Evolutionary conservation across 2,113 vertebrate genomes (phyloP).

Genomic region (Eolophus roseicapilla): DNA sequence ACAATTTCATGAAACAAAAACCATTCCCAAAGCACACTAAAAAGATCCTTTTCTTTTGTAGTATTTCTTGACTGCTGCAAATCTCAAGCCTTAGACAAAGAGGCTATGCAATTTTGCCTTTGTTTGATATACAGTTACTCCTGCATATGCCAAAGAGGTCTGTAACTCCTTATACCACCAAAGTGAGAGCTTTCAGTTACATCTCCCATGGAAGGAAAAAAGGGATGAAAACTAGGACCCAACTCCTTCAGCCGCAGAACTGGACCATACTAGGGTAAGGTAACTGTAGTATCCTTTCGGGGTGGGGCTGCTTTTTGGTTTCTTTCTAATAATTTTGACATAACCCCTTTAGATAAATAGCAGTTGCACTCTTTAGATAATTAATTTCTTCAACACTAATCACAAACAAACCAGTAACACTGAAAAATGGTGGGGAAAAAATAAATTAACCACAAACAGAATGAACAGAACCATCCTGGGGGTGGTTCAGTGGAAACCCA

Average conservation of each 20-base stretch:
- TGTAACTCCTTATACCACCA: not conserved
- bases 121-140: not conserved
- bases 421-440: not conserved
- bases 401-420: not conserved
- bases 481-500: constrained; percentile 1
- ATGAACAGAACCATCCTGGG: not conserved
- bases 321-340: not conserved
- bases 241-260: not conserved
- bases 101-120: not conserved
- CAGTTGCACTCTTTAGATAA: not conserved
- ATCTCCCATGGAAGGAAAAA: not conserved
- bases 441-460: not conserved
- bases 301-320: not conserved
- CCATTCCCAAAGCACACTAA: not conserved
- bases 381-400: not conserved
- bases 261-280: not conserved
- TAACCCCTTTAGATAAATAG: not conserved
- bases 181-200: not conserved
- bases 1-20: not conserved
- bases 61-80: not conserved
- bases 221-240: not conserved
- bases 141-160: not conserved
- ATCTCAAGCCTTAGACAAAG: not conserved
- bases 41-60: not conserved
- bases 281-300: not conserved